Evolutionary conservation across 2,113 vertebrate species (phyloP), one percentile per base, ranked within the genome.

Genomic region (Takifugu flavidus): DNA sequence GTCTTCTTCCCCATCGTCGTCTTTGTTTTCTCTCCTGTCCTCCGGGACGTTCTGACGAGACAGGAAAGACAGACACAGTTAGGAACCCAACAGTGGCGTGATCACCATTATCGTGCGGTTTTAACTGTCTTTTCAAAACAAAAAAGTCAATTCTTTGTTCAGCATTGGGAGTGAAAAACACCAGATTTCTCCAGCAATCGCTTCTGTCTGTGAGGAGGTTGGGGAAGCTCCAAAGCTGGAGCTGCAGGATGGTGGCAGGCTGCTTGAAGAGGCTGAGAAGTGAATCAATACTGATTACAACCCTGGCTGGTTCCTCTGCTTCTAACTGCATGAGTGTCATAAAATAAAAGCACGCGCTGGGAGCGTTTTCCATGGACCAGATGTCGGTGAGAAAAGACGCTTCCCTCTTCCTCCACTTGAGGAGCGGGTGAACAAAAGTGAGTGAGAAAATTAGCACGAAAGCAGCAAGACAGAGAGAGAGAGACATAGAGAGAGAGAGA

Each of bases 1-100:
- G 8, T 80, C 49, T 79, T 80, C 54, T n/a, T 87, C 63, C 28
- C 84, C 80, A 0, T 84, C 84, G 52, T 86, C 82, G 13, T 75
- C 82, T 50, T 70, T 46, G 7, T 59, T 54, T 66, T 63, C 34
- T 43, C 61, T 54, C 66, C 26, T 43, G 31, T 44, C 65, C 67
- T 82, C 77, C 51, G 73, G 59, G 62, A 80, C 49, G 6, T 47
- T 75, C 89, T 91, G 78, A 13, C 25, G 59, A 49, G 31, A 51
- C 52, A 27, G 46, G 15, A 47, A 55, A 43, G 5, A 44, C n/a
- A 39, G 54, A 51, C 51, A 42, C 0, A 6, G 4, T 67, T 28
- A 39, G 49, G 44, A 59, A 25, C 4, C 20, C 20, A 20, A 20
- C 20, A 20, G 20, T 20, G 20, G 20, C 20, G 20, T 20, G 20